Evolutionary conservation across 2,113 vertebrate species (phyloP), one percentile per base, ranked within the genome.

Genomic region (Genyomyrus donnyi): DNA sequence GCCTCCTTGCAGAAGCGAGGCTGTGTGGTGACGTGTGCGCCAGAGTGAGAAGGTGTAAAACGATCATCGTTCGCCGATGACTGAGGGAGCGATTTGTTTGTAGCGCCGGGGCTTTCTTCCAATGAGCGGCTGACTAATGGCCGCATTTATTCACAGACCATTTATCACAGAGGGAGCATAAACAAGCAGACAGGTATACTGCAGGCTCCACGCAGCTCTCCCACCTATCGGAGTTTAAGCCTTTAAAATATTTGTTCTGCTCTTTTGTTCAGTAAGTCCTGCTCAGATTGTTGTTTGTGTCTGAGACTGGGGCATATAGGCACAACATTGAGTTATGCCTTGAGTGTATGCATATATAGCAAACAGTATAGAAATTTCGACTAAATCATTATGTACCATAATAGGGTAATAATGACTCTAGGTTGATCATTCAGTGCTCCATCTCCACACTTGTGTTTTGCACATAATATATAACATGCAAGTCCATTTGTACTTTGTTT

Each of bases 61-160:
- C 24, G 11, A 85, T 31, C 42, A 53, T 53, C 80, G 6, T 48
- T 85, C 89, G 52, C 13, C 39, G 21, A 13, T 10, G 80, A 50
- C 80, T n/a, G 80, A 85, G 39, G 56, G 58, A 89, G 80, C 80
- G 58, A 89, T 89, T 52, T 46, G 88, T 80, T 49, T 89, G 89
- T 89, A 84, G 62, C 6, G 52, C 13, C 8, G 52, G 9, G 89
- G 89, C 50, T 85, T 31, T 89, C 89, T 89, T 89, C 80, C 89
- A 89, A 84, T 85, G 50, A 35, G 50, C 1, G 42, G 35, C 89
- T 89, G 89, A 89, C 89, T 89, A 89, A 89, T 89, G 50, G 89
- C 80, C 5, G 3, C 39, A 62, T 89, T 89, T 89, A 89, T 89
- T 89, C 52, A 53, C 49, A 50, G 80, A 21, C 77, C 77, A 89